phyloP scores from a whole-genome alignment of 2,797 vertebrate species.

The Rhyacichthys aspro region DNA sequence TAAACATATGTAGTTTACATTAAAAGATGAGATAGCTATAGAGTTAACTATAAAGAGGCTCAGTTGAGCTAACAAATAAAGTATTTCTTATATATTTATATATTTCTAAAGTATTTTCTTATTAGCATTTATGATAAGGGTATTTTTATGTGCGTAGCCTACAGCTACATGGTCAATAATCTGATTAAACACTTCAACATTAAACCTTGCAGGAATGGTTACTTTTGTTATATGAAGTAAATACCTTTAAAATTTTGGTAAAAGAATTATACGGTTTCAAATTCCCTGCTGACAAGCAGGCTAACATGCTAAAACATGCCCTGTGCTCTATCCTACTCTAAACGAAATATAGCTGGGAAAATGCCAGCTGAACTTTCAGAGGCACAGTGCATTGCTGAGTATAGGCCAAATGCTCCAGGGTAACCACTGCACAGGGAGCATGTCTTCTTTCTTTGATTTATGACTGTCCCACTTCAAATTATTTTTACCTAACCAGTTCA shows the following conservation, averaged over 20 bases:
- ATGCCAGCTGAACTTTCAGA: slow-evolving; percentile 34
- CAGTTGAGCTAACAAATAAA: no score
- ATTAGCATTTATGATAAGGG: no score
- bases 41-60: no score
- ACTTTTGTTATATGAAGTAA: no score
- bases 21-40: no score
- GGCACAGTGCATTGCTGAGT: slow-evolving; percentile 54
- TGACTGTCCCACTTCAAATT: slow-evolving; percentile 15
- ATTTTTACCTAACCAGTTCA: slow-evolving; percentile 2
- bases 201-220: no score
- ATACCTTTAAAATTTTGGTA: slow-evolving; percentile 3
- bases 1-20: no score
- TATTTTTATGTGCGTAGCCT: no score
- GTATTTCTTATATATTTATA: no score
- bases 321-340: slow-evolving; percentile 12
- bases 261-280: slow-evolving; percentile 5
- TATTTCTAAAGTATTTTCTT: no score
- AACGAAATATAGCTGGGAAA: slow-evolving; percentile 32
- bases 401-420: slow-evolving; percentile 54
- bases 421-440: slow-evolving; percentile 48
- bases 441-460: slow-evolving; percentile 18
- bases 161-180: no score
- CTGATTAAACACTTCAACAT: no score
- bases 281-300: slow-evolving; percentile 6
- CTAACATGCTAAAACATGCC: slow-evolving; percentile 51